Percentiles rank a stretch among this genome's conserved stretches.
These are phyloP conservation scores for Archaeoteleia sp. DNA, from an alignment of 2,888 invertebrate species.

Conservation along the genomic window DNA sequence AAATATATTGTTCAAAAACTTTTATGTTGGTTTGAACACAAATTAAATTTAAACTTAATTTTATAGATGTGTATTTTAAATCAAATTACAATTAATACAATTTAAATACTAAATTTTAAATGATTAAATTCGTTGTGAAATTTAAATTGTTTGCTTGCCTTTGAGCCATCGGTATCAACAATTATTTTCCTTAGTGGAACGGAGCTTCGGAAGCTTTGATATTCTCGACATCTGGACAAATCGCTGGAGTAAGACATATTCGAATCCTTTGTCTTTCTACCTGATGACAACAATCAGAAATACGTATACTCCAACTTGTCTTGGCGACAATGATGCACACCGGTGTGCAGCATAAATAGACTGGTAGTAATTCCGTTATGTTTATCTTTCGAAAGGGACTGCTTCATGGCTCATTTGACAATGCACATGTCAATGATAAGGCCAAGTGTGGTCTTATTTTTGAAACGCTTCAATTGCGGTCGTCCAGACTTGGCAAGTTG, in stretches of 20 bases:
- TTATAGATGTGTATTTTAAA: slow-evolving; percentile 8
- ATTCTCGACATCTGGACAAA: slow-evolving; percentile 85
- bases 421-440: slow-evolving; percentile 33
- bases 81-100: no score
- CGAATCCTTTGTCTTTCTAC: not conserved
- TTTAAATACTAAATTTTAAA: no score
- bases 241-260: slow-evolving; percentile 83
- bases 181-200: slow-evolving; percentile 85
- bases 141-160: slow-evolving; percentile 80
- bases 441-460: slow-evolving; percentile 16
- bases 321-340: no score
- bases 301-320: not conserved
- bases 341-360: no score
- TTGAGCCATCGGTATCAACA: slow-evolving; percentile 86
- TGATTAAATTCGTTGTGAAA: no score
- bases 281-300: not conserved
- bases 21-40: no score
- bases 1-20: no score
- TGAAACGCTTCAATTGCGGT: slow-evolving; percentile 15
- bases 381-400: slow-evolving; percentile 8
- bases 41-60: no score
- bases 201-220: slow-evolving; percentile 86
- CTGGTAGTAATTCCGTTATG: no score
- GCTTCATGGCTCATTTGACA: slow-evolving; percentile 11
- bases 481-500: not conserved